Evolutionary conservation across 2,797 vertebrate species (phyloP).

Genomic region (Hippocampus kuda): DNA sequence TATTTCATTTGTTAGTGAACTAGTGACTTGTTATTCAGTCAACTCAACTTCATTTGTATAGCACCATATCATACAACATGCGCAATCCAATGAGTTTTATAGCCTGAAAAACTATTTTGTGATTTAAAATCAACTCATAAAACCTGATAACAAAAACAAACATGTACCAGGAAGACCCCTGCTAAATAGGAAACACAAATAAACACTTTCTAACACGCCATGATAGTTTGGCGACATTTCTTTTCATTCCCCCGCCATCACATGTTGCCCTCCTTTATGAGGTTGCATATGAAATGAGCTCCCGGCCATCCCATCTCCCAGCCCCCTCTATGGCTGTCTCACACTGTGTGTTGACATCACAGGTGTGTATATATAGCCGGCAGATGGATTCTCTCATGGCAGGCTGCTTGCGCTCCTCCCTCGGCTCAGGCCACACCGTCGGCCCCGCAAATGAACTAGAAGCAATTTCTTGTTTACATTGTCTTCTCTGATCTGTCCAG

Average conservation of each 20-base stretch:
- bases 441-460: slow-evolving; percentile 60
- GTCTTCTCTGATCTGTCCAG: slow-evolving; percentile 55
- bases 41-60: no score
- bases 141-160: no score
- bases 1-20: no score
- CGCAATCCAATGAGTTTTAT: no score
- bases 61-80: no score
- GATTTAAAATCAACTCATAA: no score
- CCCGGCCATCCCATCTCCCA: slow-evolving; percentile 7
- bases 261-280: background rate
- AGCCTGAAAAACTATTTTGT: no score
- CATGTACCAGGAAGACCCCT: background rate
- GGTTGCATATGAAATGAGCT: slow-evolving; percentile 19
- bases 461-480: slow-evolving; percentile 62
- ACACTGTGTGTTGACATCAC: slow-evolving; percentile 62
- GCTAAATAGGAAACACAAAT: background rate
- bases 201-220: no score
- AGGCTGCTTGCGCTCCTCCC: slow-evolving; percentile 18
- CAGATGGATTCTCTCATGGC: slow-evolving; percentile 69
- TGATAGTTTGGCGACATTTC: background rate
- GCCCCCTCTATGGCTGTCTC: slow-evolving; percentile 9
- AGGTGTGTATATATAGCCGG: slow-evolving; percentile 66
- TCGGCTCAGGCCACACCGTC: slow-evolving; percentile 20
- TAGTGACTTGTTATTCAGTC: no score
- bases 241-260: background rate